Evolutionary conservation across 2,888 invertebrate species (phyloP), one percentile per base, ranked within the genome.

Genomic region (Lissocephala sabroskyi): DNA sequence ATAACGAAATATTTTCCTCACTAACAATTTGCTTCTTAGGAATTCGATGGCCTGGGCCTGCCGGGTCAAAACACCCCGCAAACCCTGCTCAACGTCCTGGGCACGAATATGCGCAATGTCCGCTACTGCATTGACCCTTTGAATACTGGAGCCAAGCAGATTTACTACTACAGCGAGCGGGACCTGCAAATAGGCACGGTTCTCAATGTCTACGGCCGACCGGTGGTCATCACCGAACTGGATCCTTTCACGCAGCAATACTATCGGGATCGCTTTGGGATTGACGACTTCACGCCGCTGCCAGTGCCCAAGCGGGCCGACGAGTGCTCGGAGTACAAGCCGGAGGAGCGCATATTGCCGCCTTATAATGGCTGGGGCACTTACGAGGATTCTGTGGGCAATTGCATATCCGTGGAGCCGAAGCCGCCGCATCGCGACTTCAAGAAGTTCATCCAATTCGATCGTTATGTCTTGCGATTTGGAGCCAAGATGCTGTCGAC

Each of bases 351-450:
- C 2, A 60, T 71, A 59, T 76, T 92, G 35, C 96, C 96, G 0
- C 95, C 96, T 0, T 96, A 93, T 88, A 96, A 96, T 79, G 96
- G 96, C 2, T 95, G 91, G 84, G 97, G 97, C 0, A 89, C 91
- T 0, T 93, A 94, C 77, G 95, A 95, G 54, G 96, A 97, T 79
- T 95, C 96, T 0, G 92, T 95, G 2, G 92, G 92, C 63, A 96
- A 95, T 79, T 96, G 96, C 77, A 88, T 90, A 47, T 91, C 91
- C 0, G 89, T 96, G 1, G 89, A 92, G 66, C 92, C 93, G 0
- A 92, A 92, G 79, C 86, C 93, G 1, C 92, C 93, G 0, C 88
- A 89, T 60, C 85, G 87, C 13, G 92, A 95, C 82, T 92, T 94
- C 63, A 88, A 91, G 44, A 94, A 94, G 81, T 94, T 94, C 78